Conservation (phyloP, 2,113 vertebrate species). For the Laticauda laticaudata region DNA sequence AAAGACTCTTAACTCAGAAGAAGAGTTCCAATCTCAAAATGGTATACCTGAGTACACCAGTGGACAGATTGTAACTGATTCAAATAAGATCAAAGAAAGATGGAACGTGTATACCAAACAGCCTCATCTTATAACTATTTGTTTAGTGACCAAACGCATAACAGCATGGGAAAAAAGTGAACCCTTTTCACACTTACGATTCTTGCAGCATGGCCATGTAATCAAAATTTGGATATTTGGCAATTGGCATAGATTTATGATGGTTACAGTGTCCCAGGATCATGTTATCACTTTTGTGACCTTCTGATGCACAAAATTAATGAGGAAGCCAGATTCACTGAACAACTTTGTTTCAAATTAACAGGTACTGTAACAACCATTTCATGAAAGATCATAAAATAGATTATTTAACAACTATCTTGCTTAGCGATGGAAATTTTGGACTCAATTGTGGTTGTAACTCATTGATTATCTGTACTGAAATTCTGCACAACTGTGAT, state of each 20-base stretch:
- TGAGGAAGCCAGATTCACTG: not conserved
- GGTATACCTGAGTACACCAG: not conserved
- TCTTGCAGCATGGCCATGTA: not conserved
- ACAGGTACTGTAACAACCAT: not conserved
- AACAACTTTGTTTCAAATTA: not conserved
- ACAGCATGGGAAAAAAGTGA: not conserved
- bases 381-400: not conserved
- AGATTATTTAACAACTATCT: not conserved
- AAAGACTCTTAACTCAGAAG: not conserved
- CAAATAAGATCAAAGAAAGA: not conserved
- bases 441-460: not conserved
- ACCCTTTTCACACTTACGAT: not conserved
- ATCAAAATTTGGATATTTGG: not conserved
- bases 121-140: not conserved
- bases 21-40: not conserved
- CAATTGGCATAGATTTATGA: not conserved
- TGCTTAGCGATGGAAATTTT: not conserved
- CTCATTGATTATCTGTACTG: not conserved
- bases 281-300: not conserved
- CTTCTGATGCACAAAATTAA: not conserved
- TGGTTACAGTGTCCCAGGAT: not conserved
- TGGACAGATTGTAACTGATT: not conserved
- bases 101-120: not conserved
- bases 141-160: not conserved
- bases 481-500: not conserved